A percentile compares a stretch with the other conserved stretches of the same genome.
Conservation (phyloP, 1,140 invertebrate species). For the Hycleus cichorii region DNA sequence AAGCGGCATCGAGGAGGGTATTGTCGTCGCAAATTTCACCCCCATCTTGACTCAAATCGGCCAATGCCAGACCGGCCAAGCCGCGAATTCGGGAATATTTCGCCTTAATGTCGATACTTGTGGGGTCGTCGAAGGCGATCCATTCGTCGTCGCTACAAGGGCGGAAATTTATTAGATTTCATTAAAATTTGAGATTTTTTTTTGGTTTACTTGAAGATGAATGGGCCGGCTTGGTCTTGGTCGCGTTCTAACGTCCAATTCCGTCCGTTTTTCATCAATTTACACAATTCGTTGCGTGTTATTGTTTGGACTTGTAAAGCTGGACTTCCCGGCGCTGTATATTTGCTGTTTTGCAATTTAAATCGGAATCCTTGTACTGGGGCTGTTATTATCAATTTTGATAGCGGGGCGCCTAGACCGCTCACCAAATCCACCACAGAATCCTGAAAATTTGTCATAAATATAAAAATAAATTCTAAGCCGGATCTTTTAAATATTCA, state of each 20-base stretch:
- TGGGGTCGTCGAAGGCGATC: slow-evolving; percentile 71
- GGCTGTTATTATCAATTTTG: slow-evolving; percentile 61
- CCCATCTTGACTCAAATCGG: slow-evolving; percentile 43
- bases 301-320: slow-evolving; percentile 48
- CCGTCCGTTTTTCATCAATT: slow-evolving; percentile 48
- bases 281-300: slow-evolving; percentile 54
- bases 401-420: slow-evolving; percentile 60
- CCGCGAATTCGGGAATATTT: slow-evolving; percentile 50
- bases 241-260: slow-evolving; percentile 71
- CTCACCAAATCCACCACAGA: slow-evolving; percentile 66
- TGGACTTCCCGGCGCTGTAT: slow-evolving; percentile 61
- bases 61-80: slow-evolving; percentile 47
- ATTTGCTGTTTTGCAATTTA: slow-evolving; percentile 52
- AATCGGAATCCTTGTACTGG: slow-evolving; percentile 62
- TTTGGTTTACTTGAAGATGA: slow-evolving; percentile 54
- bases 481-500: neutral
- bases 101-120: slow-evolving; percentile 66
- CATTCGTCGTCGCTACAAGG: slow-evolving; percentile 51
- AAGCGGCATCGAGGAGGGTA: slow-evolving; percentile 42
- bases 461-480: neutral
- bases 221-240: slow-evolving; percentile 70
- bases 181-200: too few relatives aligned
- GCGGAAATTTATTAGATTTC: neutral
- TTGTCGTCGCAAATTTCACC: slow-evolving; percentile 40
- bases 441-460: slow-evolving; percentile 43